phyloP scores from a whole-genome alignment of 2,888 invertebrate genomes.

The Rhorus exstirpatorius region DNA sequence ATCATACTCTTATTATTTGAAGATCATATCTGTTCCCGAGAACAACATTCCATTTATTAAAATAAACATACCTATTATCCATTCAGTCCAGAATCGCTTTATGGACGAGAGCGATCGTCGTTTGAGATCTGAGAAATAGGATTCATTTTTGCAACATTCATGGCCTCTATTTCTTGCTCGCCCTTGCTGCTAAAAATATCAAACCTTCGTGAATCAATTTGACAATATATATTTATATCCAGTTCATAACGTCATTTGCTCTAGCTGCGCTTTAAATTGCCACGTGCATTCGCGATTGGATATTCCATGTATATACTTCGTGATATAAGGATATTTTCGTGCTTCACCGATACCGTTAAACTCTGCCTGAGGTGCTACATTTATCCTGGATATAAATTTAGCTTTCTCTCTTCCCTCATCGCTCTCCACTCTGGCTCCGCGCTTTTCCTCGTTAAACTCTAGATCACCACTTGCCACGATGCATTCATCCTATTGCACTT shows the following conservation, averaged over 20 bases:
- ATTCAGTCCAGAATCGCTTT: no score
- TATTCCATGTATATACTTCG: neutral
- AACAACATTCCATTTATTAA: no score
- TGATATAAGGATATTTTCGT: neutral
- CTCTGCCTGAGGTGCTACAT: neutral
- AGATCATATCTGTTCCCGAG: no score
- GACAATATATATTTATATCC: conserved; percentile 4
- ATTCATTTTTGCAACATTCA: neutral
- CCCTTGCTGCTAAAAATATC: neutral
- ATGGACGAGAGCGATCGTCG: no score
- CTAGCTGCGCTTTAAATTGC: neutral
- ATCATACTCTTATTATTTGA: no score
- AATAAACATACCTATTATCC: no score
- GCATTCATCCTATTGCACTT: conserved; percentile 49
- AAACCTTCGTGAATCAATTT: neutral
- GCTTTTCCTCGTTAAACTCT: conserved; percentile 30
- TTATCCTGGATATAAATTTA: conserved; percentile 2
- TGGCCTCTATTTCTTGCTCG: neutral
- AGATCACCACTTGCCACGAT: conserved; percentile 45
- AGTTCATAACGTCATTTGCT: no score
- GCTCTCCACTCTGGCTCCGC: neutral
- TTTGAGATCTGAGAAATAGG: neutral
- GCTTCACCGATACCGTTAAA: neutral
- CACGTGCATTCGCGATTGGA: neutral
- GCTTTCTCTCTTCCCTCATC: neutral